phyloP scores from a whole-genome alignment of 2,888 invertebrate genomes.

The Danaus chrysippus region DNA sequence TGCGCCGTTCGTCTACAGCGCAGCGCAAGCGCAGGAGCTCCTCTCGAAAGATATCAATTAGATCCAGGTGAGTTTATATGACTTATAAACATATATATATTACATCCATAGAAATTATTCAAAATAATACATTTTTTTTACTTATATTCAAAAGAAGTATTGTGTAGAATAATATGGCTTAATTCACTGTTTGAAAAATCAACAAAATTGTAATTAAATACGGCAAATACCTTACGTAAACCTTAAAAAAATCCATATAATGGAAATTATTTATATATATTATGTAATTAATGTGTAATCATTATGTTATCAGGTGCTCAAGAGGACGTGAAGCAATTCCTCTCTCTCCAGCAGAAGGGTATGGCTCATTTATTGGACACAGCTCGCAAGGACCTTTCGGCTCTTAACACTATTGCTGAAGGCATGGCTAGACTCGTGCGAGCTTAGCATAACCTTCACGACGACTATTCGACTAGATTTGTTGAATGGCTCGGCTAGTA shows the following conservation, averaged over 20 bases:
- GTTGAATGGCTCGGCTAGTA: constrained; percentile 1
- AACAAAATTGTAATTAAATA: no score
- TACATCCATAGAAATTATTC: no score
- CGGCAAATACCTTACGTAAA: no score
- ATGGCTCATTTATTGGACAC: constrained; percentile 92
- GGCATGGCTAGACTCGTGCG: constrained; percentile 83
- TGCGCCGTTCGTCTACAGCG: constrained; percentile 90
- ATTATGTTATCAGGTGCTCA: constrained; percentile 71
- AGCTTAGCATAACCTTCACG: constrained; percentile 39
- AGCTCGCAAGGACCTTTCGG: constrained; percentile 88
- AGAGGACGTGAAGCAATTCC: constrained; percentile 86
- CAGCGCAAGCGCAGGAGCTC: constrained; percentile 78
- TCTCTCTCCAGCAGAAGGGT: constrained; percentile 92
- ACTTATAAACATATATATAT: background rate
- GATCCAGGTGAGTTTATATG: constrained; percentile 75
- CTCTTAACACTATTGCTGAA: constrained; percentile 87
- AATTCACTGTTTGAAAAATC: no score
- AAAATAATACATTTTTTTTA: no score
- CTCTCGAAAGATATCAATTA: constrained; percentile 87
- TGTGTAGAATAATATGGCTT: no score
- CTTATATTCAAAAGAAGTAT: no score
- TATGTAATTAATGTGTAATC: no score
- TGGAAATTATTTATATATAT: no score
- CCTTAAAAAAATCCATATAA: no score
- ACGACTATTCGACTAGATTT: background rate